Evolutionary conservation across 2,888 invertebrate genomes (phyloP).

Genomic region (Xestia rhomboidea): DNA sequence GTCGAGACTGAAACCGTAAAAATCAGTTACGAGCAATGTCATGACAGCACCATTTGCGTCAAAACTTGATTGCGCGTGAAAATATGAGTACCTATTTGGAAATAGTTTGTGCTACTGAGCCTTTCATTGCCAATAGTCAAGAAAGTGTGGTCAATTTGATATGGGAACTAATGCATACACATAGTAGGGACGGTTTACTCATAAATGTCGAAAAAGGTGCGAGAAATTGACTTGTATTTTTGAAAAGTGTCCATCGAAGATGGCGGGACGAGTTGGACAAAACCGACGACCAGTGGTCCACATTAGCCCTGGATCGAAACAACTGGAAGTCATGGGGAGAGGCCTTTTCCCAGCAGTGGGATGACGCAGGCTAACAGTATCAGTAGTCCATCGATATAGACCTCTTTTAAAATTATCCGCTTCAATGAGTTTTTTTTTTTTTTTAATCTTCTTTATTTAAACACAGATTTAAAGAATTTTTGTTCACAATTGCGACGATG

Average conservation of each 20-base stretch:
- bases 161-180: neutral
- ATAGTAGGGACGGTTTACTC: neutral
- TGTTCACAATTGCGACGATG: too few species aligned
- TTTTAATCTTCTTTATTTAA: too few species aligned
- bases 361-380: too few species aligned
- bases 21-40: constrained; percentile 54
- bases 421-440: neutral
- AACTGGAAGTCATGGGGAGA: too few species aligned
- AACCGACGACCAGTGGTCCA: too few species aligned
- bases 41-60: constrained; percentile 40
- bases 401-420: neutral
- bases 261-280: too few species aligned
- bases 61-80: constrained; percentile 21
- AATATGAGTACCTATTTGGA: constrained; percentile 35
- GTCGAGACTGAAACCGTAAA: constrained; percentile 41
- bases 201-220: neutral
- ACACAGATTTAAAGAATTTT: too few species aligned
- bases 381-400: neutral
- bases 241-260: neutral
- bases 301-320: too few species aligned
- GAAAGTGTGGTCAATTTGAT: constrained; percentile 5
- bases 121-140: neutral
- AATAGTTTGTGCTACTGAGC: constrained; percentile 28
- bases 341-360: too few species aligned
- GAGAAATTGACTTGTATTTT: neutral